These are phyloP conservation scores for Nomada flava DNA, from an alignment of 2,888 invertebrate species.

Conservation along the genomic window DNA sequence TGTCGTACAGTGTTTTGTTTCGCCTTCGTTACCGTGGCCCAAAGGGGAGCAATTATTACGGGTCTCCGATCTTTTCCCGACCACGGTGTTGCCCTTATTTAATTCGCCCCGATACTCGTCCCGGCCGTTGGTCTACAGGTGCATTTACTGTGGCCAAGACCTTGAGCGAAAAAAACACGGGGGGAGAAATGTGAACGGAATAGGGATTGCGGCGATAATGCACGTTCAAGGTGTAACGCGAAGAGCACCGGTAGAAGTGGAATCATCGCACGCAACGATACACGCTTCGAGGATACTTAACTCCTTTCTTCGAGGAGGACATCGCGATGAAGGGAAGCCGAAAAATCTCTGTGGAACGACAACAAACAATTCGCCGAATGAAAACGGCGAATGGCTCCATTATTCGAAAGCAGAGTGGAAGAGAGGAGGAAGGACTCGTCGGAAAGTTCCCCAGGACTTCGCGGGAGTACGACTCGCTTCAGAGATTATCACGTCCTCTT, in stretches of 20 bases:
- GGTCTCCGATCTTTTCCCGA: constrained; percentile 3
- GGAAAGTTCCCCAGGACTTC: constrained; percentile 41
- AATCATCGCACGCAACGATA: no score
- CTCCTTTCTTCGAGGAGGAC: neutral
- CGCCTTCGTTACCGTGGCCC: constrained; percentile 67
- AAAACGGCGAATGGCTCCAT: constrained; percentile 17
- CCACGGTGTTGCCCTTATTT: constrained; percentile 11
- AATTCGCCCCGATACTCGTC: neutral
- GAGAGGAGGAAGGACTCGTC: constrained; percentile 13
- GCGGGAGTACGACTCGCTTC: constrained; percentile 38
- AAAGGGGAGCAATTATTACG: constrained; percentile 60
- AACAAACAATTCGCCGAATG: neutral
- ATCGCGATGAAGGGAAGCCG: neutral
- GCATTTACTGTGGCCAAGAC: neutral
- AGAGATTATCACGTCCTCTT: constrained; percentile 54
- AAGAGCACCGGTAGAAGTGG: no score
- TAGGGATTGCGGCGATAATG: no score
- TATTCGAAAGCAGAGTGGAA: constrained; percentile 33
- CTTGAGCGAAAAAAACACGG: neutral
- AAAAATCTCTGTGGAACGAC: neutral
- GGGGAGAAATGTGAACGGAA: no score
- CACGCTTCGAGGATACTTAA: no score
- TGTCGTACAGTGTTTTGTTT: constrained; percentile 67
- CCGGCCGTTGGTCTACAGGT: neutral
- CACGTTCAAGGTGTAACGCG: no score